phyloP scores from a whole-genome alignment of 2,888 invertebrate genomes.

The Ceraclea dissimilis region DNA sequence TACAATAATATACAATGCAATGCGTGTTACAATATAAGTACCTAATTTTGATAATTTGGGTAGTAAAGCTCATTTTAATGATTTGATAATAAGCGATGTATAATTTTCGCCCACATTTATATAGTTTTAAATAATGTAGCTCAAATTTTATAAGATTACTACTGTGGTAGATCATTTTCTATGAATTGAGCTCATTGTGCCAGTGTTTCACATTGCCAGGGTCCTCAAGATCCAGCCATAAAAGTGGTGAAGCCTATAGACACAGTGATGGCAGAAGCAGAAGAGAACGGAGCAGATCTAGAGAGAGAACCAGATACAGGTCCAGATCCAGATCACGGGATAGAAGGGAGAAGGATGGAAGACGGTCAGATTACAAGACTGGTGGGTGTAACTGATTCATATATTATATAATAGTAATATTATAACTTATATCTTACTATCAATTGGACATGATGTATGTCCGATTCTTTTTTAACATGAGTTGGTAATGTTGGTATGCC shows the following conservation, averaged over 20 bases:
- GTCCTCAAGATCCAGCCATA: conserved; percentile 49
- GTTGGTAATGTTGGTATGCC: too few relatives aligned
- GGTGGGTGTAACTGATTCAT: not conserved
- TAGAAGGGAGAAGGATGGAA: conserved; percentile 31
- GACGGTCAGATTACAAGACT: conserved; percentile 12
- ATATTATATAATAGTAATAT: not conserved
- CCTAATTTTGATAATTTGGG: too few relatives aligned
- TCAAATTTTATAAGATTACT: not conserved
- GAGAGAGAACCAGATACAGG: conserved; percentile 27
- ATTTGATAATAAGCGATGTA: too few relatives aligned
- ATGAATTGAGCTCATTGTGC: conserved; percentile 48
- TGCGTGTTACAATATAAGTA: too few relatives aligned
- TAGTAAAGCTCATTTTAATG: too few relatives aligned
- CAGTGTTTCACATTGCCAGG: conserved; percentile 72
- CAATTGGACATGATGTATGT: too few relatives aligned
- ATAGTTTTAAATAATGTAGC: not conserved
- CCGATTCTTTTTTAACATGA: too few relatives aligned
- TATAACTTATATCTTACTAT: too few relatives aligned
- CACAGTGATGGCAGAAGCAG: conserved; percentile 26
- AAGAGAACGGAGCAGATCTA: conserved; percentile 26
- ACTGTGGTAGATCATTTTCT: not conserved
- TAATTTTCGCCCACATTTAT: not conserved
- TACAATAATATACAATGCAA: not conserved
- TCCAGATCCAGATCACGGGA: conserved; percentile 30
- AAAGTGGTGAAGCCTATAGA: conserved; percentile 32